Percentiles rank a stretch among this genome's conserved stretches.
phyloP scores from a whole-genome alignment of 2,113 vertebrate genomes.

The Cavia aperea region DNA sequence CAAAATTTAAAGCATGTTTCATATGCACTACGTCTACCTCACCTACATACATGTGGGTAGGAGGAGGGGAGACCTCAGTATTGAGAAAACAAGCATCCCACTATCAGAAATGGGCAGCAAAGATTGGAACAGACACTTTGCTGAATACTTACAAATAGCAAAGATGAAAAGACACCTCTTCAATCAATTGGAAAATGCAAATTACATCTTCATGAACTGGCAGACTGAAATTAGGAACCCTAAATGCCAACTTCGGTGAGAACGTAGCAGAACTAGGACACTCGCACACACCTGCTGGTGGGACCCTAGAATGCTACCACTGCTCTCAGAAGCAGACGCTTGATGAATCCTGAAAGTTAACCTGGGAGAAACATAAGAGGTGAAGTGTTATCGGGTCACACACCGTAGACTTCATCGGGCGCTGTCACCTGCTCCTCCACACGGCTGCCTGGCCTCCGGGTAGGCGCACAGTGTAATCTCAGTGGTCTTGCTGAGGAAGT shows the following conservation, averaged over 20 bases:
- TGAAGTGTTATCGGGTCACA: neutral
- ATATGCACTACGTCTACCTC: neutral
- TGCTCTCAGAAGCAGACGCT: neutral
- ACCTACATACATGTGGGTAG: neutral
- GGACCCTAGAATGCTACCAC: neutral
- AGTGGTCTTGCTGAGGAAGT: neutral
- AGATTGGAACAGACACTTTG: neutral
- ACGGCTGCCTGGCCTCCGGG: neutral
- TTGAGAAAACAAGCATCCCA: slow-evolving; percentile 1
- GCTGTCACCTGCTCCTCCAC: neutral
- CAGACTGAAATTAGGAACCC: neutral
- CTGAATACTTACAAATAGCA: neutral
- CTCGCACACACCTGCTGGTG: neutral
- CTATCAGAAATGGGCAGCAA: neutral
- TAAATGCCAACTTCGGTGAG: neutral
- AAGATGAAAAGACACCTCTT: neutral
- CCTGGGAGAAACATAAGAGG: neutral
- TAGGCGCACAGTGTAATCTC: neutral
- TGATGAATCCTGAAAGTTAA: neutral
- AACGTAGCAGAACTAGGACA: neutral
- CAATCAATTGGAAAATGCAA: neutral
- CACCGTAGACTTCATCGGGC: neutral
- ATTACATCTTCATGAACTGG: neutral
- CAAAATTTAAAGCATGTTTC: slow-evolving; percentile 12
- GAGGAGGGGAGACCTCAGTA: neutral